Conservation (phyloP, 2,888 invertebrate species). For the Autographa gamma region DNA sequence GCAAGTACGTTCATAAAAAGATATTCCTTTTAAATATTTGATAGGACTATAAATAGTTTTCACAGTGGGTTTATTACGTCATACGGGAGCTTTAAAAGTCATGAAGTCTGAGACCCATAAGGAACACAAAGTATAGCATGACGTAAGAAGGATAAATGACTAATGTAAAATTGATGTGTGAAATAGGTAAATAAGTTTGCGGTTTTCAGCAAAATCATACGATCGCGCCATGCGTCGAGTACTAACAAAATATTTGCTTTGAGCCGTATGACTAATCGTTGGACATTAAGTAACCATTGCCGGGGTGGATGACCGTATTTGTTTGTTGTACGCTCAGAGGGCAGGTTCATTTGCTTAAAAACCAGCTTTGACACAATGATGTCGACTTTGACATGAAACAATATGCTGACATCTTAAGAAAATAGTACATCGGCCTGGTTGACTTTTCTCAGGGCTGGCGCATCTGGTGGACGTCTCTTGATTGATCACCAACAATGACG, state of each 20-base stretch:
- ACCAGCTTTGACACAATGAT: conserved; percentile 56
- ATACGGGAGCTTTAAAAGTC: conserved; percentile 18
- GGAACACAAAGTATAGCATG: conserved; percentile 24
- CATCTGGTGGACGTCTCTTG: conserved; percentile 60
- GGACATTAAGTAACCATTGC: conserved; percentile 82
- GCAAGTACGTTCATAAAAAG: conserved; percentile 26
- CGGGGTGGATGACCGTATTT: conserved; percentile 83
- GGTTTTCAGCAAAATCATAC: conserved; percentile 70
- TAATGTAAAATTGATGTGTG: conserved; percentile 58
- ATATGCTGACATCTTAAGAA: conserved; percentile 57
- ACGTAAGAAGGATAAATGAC: conserved; percentile 57
- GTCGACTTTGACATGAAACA: conserved; percentile 63
- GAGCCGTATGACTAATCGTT: conserved; percentile 79
- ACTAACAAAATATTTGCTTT: conserved; percentile 78
- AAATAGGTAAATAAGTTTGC: conserved; percentile 63
- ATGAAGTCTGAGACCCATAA: conserved; percentile 19
- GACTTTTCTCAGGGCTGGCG: conserved; percentile 53
- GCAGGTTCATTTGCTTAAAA: conserved; percentile 76
- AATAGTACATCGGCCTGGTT: conserved; percentile 70
- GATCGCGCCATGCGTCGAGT: conserved; percentile 69
- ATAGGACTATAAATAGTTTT: conserved; percentile 21
- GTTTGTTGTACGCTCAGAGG: conserved; percentile 75
- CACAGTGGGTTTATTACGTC: conserved; percentile 22
- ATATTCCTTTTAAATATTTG: conserved; percentile 16
- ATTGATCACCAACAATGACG: conserved; percentile 68